Evolutionary conservation across 2,797 vertebrate species (phyloP).

Genomic region (Dendrocincla fuliginosa): DNA sequence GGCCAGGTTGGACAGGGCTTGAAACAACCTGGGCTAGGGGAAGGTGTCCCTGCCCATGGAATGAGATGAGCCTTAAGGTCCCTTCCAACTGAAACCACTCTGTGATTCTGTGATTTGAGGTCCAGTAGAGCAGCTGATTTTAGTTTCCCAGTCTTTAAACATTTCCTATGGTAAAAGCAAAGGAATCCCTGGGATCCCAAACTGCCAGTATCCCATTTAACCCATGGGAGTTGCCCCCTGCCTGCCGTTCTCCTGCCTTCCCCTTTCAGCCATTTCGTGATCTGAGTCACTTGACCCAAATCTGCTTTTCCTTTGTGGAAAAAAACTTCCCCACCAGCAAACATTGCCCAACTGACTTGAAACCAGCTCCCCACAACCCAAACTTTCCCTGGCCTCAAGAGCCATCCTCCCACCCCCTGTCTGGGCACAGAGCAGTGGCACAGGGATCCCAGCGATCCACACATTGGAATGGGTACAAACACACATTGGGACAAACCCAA

Average conservation of each 20-base stretch:
- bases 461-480: rapidly evolving
- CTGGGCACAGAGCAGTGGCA: background rate
- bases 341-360: background rate
- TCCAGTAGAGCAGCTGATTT: background rate
- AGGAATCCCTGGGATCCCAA: background rate
- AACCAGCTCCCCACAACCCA: background rate
- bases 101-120: background rate
- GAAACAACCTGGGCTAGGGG: background rate
- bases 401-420: rapidly evolving
- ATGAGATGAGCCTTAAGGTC: background rate
- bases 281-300: background rate
- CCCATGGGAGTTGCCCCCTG: background rate
- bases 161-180: background rate
- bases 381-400: background rate
- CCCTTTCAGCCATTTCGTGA: background rate
- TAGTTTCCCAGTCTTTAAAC: background rate
- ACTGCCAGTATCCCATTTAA: background rate
- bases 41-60: background rate
- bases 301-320: background rate
- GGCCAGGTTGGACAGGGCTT: rapidly evolving
- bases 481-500: background rate
- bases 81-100: background rate
- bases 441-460: background rate
- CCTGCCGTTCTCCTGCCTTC: background rate
- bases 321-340: background rate